Conservation (phyloP, 2,888 invertebrate genomes). For the Tubulanus polymorphus region DNA sequence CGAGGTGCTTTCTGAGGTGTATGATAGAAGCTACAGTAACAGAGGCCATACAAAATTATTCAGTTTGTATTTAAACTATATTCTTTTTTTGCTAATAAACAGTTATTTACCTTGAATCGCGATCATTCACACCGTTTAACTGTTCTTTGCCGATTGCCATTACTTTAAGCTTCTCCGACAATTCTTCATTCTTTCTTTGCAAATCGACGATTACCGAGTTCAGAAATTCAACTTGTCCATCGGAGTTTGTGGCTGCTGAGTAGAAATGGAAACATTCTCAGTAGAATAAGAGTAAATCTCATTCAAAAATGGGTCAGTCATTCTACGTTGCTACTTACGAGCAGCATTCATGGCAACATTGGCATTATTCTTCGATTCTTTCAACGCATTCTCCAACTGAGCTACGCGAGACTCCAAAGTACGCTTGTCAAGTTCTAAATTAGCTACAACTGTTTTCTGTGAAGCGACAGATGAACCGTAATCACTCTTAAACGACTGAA, state of each 20-base stretch:
- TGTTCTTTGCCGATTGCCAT: slow-evolving; percentile 74
- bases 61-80: no score
- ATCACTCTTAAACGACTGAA: no score
- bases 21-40: no score
- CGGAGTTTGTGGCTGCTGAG: no score
- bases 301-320: neutral
- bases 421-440: slow-evolving; percentile 30
- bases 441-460: slow-evolving; percentile 20
- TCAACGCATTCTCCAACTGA: slow-evolving; percentile 31
- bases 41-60: no score
- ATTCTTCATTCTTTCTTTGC: slow-evolving; percentile 85
- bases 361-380: slow-evolving; percentile 26
- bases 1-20: slow-evolving; percentile 63
- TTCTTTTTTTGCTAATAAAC: no score
- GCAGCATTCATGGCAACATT: slow-evolving; percentile 10
- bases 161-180: slow-evolving; percentile 73
- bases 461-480: no score
- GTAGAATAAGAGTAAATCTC: slow-evolving; percentile 7
- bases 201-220: slow-evolving; percentile 96
- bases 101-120: no score
- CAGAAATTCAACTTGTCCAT: slow-evolving; percentile 67
- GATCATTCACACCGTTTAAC: no score
- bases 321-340: no score
- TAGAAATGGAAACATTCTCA: no score
- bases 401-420: slow-evolving; percentile 29